phyloP scores from a whole-genome alignment of 2,888 invertebrate genomes.

The Melieria omissa region DNA sequence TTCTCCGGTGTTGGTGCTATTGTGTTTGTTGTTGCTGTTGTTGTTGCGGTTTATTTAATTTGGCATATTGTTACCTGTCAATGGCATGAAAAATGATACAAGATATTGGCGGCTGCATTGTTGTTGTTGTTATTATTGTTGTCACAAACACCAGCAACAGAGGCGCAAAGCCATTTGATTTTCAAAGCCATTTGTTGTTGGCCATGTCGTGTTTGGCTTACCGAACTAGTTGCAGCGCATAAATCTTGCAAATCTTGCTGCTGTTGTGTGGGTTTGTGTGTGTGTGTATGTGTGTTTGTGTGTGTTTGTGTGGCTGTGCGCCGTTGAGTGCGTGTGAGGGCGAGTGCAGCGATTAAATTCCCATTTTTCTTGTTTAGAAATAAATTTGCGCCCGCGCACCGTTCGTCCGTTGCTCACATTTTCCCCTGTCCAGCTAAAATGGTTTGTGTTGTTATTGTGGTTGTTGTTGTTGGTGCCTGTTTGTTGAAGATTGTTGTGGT shows the following conservation, averaged over 20 bases:
- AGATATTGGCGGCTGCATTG: conserved; percentile 10
- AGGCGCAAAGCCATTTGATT: too few species aligned
- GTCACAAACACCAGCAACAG: not conserved
- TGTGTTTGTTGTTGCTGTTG: conserved; percentile 21
- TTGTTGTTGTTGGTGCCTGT: conserved; percentile 1
- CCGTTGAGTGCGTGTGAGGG: too few species aligned
- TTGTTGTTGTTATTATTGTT: conserved; percentile 32
- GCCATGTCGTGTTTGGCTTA: not conserved
- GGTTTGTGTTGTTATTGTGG: conserved; percentile 24
- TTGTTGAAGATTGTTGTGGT: conserved; percentile 12
- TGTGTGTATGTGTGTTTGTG: not conserved
- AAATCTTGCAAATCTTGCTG: conserved; percentile 14
- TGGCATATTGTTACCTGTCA: conserved; percentile 53
- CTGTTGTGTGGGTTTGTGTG: conserved; percentile 34
- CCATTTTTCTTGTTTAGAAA: conserved; percentile 49
- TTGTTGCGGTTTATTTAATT: conserved; percentile 46
- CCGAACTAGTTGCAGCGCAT: conserved; percentile 4
- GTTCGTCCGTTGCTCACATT: conserved; percentile 17
- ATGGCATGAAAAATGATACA: conserved; percentile 51
- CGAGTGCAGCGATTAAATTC: conserved; percentile 44
- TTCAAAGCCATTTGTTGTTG: too few species aligned
- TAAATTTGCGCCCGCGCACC: conserved; percentile 8
- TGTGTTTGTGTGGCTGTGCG: not conserved
- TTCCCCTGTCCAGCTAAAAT: not conserved
- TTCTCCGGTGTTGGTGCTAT: not conserved